Conservation (phyloP, 2,888 invertebrate genomes). For the Eueremaeus valkanovi region DNA sequence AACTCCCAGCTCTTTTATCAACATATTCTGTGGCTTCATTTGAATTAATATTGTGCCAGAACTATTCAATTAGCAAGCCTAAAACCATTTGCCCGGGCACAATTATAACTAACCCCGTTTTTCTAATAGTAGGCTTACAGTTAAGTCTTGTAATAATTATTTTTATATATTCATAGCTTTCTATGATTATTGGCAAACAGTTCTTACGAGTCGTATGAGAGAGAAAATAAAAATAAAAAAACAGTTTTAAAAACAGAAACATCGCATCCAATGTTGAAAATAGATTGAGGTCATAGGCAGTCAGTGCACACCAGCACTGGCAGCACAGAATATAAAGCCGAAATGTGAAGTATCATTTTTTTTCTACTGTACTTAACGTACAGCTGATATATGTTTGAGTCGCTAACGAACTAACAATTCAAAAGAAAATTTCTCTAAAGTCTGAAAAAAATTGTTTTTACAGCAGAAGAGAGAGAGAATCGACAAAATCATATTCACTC, state of each 20-base stretch:
- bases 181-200: conserved; percentile 16
- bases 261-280: conserved; percentile 25
- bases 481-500: not conserved
- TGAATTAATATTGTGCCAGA: no score
- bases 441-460: not conserved
- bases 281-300: conserved; percentile 26
- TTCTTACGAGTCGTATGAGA: not conserved
- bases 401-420: not conserved
- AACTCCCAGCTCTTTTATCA: no score
- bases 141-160: not conserved
- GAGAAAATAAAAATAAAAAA: not conserved
- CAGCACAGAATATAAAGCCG: not conserved
- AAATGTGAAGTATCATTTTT: not conserved
- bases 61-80: no score
- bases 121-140: no score
- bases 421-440: not conserved
- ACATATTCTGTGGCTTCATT: no score
- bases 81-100: no score
- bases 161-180: not conserved
- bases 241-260: not conserved
- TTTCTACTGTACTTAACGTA: not conserved
- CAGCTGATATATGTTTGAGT: not conserved
- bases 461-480: no score
- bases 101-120: no score
- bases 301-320: conserved; percentile 16